Base-by-base conservation (phyloP, 2,888 invertebrate genomes). In the Axea sp. region DNA sequence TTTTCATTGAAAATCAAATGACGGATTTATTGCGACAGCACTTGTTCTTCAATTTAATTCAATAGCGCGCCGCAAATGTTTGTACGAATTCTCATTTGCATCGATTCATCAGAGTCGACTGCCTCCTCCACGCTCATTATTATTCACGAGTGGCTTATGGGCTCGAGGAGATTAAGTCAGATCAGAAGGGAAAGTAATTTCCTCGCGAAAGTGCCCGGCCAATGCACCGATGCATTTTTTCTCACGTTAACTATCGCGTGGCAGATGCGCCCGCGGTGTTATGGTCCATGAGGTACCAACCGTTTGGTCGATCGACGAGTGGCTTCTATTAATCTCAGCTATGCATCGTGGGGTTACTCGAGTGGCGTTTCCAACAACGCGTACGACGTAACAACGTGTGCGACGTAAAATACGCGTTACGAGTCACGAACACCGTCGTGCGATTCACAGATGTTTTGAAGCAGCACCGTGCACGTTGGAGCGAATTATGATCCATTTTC, bases 111-210 rank as follows among this genome's bases (percentile, higher is more conserved):
- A 35, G 33, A 7, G 15, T 30, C 14, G 8, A 12, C 3, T n/a
- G 53, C 31, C 43, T 43, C 12, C 41, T 11, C 9, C 24, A 51
- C 30, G 33, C 9, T 19, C 31, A 43, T 15, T 35, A 53, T 64
- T 57, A 62, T 64, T 49, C 39, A 55, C 59, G 17, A 51, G 49
- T 31, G 60, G 60, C 55, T 62, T 73, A 68, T 31, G 57, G 59
- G 24, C 53, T 74, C 47, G 43, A 41, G 45, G 47, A 69, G 69
- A 75, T 75, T 60, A 69, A 65, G 60, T 65, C 43, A 43, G 64
- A 71, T 71, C 39, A 57, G 65, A 60, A 75, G 74, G 74, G 74
- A 75, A 69, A 75, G 74, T 71, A 64, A 75, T 64, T 69, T 75
- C 39, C 69, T 55, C 65, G 74, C 64, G 74, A 74, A 69, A 74